phyloP scores from a whole-genome alignment of 2,113 vertebrate genomes.

The Leucopsar rothschildi region DNA sequence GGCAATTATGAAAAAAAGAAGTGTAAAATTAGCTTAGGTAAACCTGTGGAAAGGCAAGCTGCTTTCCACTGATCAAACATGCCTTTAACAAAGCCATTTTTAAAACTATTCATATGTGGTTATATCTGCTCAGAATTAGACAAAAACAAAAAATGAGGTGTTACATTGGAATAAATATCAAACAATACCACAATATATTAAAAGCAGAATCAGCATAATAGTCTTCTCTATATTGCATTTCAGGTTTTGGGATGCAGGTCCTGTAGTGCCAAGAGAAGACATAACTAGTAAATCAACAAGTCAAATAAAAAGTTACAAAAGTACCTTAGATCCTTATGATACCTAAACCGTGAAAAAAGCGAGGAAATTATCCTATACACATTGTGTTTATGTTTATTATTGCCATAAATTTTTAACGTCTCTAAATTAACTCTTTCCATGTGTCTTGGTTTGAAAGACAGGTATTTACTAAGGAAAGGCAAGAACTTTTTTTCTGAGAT shows the following conservation, averaged over 20 bases:
- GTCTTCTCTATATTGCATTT: not conserved
- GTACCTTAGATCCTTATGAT: not conserved
- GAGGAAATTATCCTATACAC: not conserved
- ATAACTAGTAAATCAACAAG: not conserved
- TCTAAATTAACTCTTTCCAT: not conserved
- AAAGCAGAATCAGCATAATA: not conserved
- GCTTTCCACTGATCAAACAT: not conserved
- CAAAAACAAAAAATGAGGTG: not conserved
- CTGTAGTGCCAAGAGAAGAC: not conserved
- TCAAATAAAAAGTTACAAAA: not conserved
- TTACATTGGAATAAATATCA: not conserved
- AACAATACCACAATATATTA: not conserved
- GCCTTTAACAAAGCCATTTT: not conserved
- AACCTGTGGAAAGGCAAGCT: not conserved
- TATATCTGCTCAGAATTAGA: not conserved
- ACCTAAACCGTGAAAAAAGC: not conserved
- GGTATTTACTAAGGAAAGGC: too few relatives aligned
- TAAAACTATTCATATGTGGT: not conserved
- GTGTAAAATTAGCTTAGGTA: not conserved
- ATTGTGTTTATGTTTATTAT: not conserved
- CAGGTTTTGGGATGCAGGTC: fast-evolving
- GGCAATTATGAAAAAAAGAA: not conserved
- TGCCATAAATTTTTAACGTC: not conserved
- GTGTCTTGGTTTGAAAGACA: too few relatives aligned
- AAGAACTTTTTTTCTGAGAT: too few relatives aligned